phyloP scores from a whole-genome alignment of 2,113 vertebrate genomes.

The Cheilinus undulatus region DNA sequence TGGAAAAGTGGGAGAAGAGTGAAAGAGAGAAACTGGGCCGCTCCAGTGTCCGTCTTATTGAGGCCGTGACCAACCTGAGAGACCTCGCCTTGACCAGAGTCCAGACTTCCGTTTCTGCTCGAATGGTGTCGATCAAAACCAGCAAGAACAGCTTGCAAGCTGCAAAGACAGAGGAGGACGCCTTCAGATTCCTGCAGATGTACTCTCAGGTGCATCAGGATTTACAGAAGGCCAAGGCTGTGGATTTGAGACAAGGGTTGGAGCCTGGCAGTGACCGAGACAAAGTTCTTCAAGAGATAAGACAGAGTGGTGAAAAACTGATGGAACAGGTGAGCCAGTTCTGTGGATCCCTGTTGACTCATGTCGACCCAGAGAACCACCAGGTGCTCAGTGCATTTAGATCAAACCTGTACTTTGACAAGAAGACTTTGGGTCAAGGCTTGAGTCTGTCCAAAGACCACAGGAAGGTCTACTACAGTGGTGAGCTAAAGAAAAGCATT shows the following conservation, averaged over 20 bases:
- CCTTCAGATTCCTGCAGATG: slow-evolving; percentile 73
- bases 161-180: slow-evolving; percentile 60
- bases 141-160: slow-evolving; percentile 56
- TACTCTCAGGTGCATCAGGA: slow-evolving; percentile 66
- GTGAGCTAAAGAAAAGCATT: neutral
- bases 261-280: slow-evolving; percentile 42
- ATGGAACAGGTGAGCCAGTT: slow-evolving; percentile 31
- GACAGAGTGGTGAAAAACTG: slow-evolving; percentile 32
- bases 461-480: slow-evolving; percentile 44
- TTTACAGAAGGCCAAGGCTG: slow-evolving; percentile 64
- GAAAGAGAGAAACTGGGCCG: slow-evolving; percentile 44
- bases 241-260: slow-evolving; percentile 59
- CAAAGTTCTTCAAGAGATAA: slow-evolving; percentile 57
- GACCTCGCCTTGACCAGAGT: slow-evolving; percentile 57
- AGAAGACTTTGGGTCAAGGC: rapidly evolving
- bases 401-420: slow-evolving; percentile 54
- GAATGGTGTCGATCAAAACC: slow-evolving; percentile 55
- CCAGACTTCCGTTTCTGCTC: slow-evolving; percentile 68
- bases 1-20: slow-evolving; percentile 66
- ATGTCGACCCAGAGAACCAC: slow-evolving; percentile 65
- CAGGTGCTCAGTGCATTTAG: neutral
- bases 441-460: slow-evolving; percentile 61
- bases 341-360: slow-evolving; percentile 46
- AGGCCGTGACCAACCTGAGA: slow-evolving; percentile 52
- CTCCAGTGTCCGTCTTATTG: slow-evolving; percentile 53